Evolutionary conservation across 2,797 vertebrate species (phyloP).

Genomic region (Odontamblyopus rebecca): DNA sequence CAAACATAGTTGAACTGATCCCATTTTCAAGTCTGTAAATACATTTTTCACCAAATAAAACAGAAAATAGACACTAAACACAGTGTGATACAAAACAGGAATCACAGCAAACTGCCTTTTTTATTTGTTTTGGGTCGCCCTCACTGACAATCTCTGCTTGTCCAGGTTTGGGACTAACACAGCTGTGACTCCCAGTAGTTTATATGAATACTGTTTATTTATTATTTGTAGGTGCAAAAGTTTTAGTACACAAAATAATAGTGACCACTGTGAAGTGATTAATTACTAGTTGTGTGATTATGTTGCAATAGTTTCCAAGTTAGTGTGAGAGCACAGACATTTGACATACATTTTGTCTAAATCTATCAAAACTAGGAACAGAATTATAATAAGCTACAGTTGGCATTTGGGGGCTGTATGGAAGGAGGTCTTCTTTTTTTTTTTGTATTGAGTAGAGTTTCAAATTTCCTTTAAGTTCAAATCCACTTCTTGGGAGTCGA

Average conservation of each 20-base stretch:
- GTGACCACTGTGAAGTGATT: not conserved
- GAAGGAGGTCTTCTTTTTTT: conserved; percentile 24
- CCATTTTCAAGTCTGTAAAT: not conserved
- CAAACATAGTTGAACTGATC: not conserved
- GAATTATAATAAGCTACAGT: conserved; percentile 12
- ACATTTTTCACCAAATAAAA: not conserved
- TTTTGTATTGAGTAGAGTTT: conserved; percentile 34
- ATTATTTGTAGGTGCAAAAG: not conserved
- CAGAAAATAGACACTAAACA: not conserved
- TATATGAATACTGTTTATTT: not conserved
- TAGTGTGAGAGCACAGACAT: not conserved
- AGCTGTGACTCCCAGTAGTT: not conserved
- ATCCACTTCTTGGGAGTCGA: conserved; percentile 51
- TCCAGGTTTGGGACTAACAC: not conserved
- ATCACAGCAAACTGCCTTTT: not conserved
- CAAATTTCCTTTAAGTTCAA: conserved; percentile 61
- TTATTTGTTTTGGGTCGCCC: not conserved
- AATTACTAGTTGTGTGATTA: not conserved
- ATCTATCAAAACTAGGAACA: conserved; percentile 8
- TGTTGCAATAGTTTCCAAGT: not conserved
- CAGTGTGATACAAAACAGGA: not conserved
- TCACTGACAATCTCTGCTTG: not conserved
- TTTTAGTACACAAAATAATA: not conserved
- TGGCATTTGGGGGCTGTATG: conserved; percentile 23
- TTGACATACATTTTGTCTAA: conserved; percentile 3